Percentiles rank a stretch among this genome's conserved stretches.
phyloP scores from a whole-genome alignment of 2,888 invertebrate genomes.

The Napeogenes inachia region DNA sequence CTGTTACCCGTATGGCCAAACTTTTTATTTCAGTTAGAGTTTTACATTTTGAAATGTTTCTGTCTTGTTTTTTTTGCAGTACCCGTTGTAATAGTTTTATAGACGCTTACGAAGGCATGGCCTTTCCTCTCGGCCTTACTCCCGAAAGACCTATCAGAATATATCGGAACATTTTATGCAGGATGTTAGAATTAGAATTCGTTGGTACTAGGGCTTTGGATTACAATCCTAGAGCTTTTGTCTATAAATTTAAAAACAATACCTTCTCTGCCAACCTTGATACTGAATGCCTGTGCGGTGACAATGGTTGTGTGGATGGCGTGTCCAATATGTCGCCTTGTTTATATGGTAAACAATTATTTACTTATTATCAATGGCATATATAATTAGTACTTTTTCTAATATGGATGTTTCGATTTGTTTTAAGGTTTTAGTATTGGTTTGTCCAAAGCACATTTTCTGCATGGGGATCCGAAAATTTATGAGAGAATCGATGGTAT shows the following conservation, averaged over 20 bases:
- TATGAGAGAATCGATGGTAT: slow-evolving; percentile 79
- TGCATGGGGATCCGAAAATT: slow-evolving; percentile 77
- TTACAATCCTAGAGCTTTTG: slow-evolving; percentile 76
- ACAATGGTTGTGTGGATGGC: slow-evolving; percentile 73
- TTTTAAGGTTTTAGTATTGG: slow-evolving; percentile 80
- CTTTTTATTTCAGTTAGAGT: no score
- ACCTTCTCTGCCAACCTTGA: slow-evolving; percentile 80
- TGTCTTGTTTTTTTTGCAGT: slow-evolving; percentile 42
- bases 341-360: slow-evolving; percentile 79
- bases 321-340: slow-evolving; percentile 83
- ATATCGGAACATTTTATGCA: slow-evolving; percentile 86
- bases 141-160: slow-evolving; percentile 74
- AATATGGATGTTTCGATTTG: slow-evolving; percentile 5
- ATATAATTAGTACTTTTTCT: neutral
- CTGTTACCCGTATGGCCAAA: no score
- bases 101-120: slow-evolving; percentile 83
- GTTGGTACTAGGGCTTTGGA: slow-evolving; percentile 37
- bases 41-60: no score
- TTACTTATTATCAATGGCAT: neutral
- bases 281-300: slow-evolving; percentile 80
- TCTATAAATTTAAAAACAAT: slow-evolving; percentile 78
- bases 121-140: slow-evolving; percentile 80
- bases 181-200: slow-evolving; percentile 75
- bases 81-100: slow-evolving; percentile 81
- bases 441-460: slow-evolving; percentile 78